Percentiles rank a stretch among this genome's conserved stretches.
phyloP scores from a whole-genome alignment of 92 coral and sea anemone species.

The Montipora capitata region DNA sequence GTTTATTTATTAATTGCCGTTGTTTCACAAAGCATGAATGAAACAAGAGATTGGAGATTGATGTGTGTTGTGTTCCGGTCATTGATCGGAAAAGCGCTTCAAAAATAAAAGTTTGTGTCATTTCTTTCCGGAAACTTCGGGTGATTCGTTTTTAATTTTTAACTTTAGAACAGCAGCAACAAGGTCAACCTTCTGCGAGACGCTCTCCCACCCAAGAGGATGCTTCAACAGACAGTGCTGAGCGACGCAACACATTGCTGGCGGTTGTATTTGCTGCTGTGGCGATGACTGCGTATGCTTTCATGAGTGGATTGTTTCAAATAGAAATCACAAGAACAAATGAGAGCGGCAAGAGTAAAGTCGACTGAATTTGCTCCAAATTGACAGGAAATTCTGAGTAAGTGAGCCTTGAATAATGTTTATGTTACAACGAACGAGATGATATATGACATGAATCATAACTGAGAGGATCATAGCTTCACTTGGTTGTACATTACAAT shows the following conservation, averaged over 20 bases:
- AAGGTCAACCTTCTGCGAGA: constrained; percentile 34
- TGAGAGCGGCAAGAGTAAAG: constrained; percentile 8
- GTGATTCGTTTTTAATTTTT: neutral
- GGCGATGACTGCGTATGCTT: constrained; percentile 76
- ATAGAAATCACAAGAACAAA: constrained; percentile 31
- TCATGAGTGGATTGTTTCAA: constrained; percentile 68
- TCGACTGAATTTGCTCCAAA: neutral
- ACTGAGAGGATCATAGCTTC: no score
- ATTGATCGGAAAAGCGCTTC: no score
- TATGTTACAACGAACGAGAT: no score
- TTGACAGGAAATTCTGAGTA: neutral
- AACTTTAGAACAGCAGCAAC: constrained; percentile 48
- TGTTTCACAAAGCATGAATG: no score
- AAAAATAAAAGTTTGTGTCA: neutral
- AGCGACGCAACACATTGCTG: constrained; percentile 61
- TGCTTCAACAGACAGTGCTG: constrained; percentile 48
- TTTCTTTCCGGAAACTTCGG: neutral
- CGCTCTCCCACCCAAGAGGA: constrained; percentile 58
- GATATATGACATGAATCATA: no score
- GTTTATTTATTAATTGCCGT: no score
- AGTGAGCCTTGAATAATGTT: no score
- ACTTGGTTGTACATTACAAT: no score
- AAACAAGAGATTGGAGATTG: no score
- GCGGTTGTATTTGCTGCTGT: constrained; percentile 64
- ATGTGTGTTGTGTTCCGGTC: no score